Evolutionary conservation across 2,888 invertebrate species (phyloP).

Genomic region (Ectropis crepuscularia): DNA sequence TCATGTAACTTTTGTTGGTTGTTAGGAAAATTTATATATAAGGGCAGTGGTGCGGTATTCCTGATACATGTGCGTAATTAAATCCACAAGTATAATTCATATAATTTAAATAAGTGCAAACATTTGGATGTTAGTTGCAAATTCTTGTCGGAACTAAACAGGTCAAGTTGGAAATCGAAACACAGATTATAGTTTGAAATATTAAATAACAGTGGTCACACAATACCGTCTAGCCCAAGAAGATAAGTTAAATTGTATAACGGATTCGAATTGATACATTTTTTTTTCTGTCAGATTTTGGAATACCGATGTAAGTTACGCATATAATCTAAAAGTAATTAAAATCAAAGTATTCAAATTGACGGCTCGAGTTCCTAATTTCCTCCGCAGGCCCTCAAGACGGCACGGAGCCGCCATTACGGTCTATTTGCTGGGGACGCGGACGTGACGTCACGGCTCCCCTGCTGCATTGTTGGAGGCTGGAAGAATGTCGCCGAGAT

Average conservation of each 20-base stretch:
- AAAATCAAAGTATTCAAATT: conserved; percentile 19
- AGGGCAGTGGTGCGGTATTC: too few relatives aligned
- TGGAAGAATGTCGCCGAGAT: conserved; percentile 78
- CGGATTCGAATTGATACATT: too few relatives aligned
- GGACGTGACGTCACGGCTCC: conserved; percentile 50
- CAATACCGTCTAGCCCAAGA: not conserved
- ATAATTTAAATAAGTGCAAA: too few relatives aligned
- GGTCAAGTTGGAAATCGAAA: too few relatives aligned
- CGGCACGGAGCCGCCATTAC: conserved; percentile 40
- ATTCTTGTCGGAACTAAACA: too few relatives aligned
- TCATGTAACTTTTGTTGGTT: not conserved
- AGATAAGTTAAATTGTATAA: not conserved
- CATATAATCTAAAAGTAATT: not conserved
- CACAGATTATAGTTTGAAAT: too few relatives aligned
- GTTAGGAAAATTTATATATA: too few relatives aligned
- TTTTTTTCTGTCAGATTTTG: not conserved
- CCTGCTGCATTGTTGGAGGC: conserved; percentile 66
- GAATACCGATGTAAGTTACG: not conserved
- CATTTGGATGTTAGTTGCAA: too few relatives aligned
- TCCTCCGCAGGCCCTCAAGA: conserved; percentile 23
- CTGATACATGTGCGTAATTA: too few relatives aligned
- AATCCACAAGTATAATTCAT: too few relatives aligned
- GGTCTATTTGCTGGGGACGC: conserved; percentile 42
- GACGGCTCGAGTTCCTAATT: conserved; percentile 19
- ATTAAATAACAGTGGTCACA: too few relatives aligned